Conservation (phyloP, 2,113 vertebrate genomes). For the Nibea albiflora region DNA sequence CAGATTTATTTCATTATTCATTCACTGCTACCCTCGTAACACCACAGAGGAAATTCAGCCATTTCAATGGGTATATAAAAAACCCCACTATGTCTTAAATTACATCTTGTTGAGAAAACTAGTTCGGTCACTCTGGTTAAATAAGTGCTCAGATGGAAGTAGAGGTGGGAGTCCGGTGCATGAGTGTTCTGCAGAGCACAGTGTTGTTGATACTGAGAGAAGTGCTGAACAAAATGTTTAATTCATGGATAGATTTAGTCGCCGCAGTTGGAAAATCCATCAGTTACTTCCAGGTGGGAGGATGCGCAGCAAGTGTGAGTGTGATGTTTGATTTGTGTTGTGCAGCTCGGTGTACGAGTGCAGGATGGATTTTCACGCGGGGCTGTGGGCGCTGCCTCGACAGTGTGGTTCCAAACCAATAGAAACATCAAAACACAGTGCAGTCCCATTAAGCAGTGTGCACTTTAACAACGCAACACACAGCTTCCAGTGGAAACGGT, state of each 20-base stretch:
- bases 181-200: neutral
- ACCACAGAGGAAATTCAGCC: neutral
- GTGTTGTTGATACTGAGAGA: slow-evolving; percentile 14
- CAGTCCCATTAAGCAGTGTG: neutral
- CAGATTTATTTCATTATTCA: slow-evolving; percentile 15
- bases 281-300: slow-evolving; percentile 53
- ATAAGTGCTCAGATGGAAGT: neutral
- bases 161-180: neutral
- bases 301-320: slow-evolving; percentile 28
- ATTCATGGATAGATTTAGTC: slow-evolving; percentile 41
- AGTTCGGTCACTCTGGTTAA: neutral
- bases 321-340: slow-evolving; percentile 28
- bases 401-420: neutral
- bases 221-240: slow-evolving; percentile 47
- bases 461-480: neutral
- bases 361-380: neutral
- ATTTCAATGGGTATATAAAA: neutral
- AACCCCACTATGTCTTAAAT: neutral
- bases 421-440: neutral
- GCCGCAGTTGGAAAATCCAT: slow-evolving; percentile 8
- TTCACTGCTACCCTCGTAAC: neutral
- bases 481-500: neutral
- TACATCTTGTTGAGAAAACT: neutral
- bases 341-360: neutral
- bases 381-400: neutral